Conservation (phyloP, 1,140 invertebrate genomes). For the Lordiphosa mommai region DNA sequence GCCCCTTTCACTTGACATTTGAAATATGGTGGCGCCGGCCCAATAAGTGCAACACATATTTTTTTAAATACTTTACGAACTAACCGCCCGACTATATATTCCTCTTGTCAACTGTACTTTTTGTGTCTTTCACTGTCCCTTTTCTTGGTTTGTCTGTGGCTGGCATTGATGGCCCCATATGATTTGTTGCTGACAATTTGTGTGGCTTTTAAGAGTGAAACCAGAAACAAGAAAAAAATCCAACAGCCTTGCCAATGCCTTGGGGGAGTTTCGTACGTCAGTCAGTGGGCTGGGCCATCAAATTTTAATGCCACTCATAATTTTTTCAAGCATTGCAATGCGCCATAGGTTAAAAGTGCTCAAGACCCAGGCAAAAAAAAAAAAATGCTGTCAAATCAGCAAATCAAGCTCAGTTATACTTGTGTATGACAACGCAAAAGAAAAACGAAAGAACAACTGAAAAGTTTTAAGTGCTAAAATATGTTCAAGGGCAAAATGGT, state of each 20-base stretch:
- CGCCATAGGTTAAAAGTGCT: conserved; percentile 48
- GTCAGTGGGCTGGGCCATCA: conserved; percentile 39
- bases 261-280: conserved; percentile 1
- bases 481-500: too few relatives aligned
- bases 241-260: conserved; percentile 22
- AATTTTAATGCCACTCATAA: conserved; percentile 73
- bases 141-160: conserved; percentile 2
- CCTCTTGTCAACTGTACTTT: conserved; percentile 14
- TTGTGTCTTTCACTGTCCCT: too few relatives aligned
- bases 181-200: conserved; percentile 69
- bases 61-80: background rate
- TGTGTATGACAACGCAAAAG: background rate
- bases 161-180: conserved; percentile 50
- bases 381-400: conserved; percentile 60
- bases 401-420: conserved; percentile 41
- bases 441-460: too few relatives aligned
- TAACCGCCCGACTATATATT: background rate
- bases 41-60: conserved; percentile 14
- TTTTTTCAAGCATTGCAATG: conserved; percentile 61
- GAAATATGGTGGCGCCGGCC: conserved; percentile 61
- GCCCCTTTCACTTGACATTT: conserved; percentile 43
- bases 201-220: conserved; percentile 14
- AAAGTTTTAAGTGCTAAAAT: too few relatives aligned
- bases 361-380: conserved; percentile 15
- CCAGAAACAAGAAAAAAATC: conserved; percentile 12